These are phyloP conservation scores for Nomada ruficornis DNA, from an alignment of 2,888 invertebrate genomes.

Conservation along the genomic window DNA sequence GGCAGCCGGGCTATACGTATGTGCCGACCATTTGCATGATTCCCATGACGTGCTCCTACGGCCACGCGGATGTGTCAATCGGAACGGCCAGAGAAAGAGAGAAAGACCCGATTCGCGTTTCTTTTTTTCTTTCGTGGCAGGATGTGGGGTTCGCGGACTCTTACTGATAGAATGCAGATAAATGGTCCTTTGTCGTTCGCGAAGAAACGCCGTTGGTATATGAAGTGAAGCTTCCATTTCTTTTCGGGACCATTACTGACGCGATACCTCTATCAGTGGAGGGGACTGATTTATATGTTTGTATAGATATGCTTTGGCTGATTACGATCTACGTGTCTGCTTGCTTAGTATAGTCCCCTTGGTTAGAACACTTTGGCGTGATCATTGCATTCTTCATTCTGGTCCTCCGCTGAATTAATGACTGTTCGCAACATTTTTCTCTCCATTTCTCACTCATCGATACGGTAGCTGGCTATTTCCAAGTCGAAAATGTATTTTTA, in stretches of 20 bases:
- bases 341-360: too few relatives aligned
- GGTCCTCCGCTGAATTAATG: conserved; percentile 1
- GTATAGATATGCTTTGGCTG: too few relatives aligned
- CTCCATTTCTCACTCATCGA: conserved; percentile 5
- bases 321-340: too few relatives aligned
- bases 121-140: conserved; percentile 37
- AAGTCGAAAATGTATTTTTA: conserved; percentile 77
- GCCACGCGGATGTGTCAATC: conserved; percentile 77
- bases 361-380: not conserved
- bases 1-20: conserved; percentile 39
- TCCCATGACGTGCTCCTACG: conserved; percentile 72
- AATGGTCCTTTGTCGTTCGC: conserved; percentile 8
- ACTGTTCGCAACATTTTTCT: not conserved
- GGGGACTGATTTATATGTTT: too few relatives aligned
- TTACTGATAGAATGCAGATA: conserved; percentile 6
- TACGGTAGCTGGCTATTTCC: conserved; percentile 25
- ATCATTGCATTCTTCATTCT: conserved; percentile 2
- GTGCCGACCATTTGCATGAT: conserved; percentile 76
- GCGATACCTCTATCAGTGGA: too few relatives aligned
- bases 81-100: conserved; percentile 33
- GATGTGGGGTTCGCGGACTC: conserved; percentile 37
- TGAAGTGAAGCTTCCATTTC: too few relatives aligned
- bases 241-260: not conserved
- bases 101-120: conserved; percentile 45
- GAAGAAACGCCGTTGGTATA: too few relatives aligned